These are phyloP conservation scores for Silvanus unidentatus DNA, from an alignment of 2,888 invertebrate species.

Conservation along the genomic window DNA sequence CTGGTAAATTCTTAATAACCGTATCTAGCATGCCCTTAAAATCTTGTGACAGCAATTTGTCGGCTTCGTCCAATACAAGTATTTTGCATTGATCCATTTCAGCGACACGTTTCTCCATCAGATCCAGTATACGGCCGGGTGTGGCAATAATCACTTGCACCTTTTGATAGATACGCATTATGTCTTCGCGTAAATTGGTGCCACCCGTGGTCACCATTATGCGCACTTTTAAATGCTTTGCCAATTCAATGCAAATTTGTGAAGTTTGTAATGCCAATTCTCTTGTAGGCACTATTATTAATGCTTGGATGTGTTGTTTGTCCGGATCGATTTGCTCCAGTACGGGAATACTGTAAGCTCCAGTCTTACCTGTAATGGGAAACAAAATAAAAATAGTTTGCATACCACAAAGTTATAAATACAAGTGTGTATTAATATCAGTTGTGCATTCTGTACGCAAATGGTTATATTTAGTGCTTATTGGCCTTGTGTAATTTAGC, in stretches of 20 bases:
- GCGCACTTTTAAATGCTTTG: constrained; percentile 94
- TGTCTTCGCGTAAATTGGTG: constrained; percentile 95
- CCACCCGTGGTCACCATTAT: constrained; percentile 99
- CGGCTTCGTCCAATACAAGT: constrained; percentile 97
- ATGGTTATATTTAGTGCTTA: too few relatives aligned
- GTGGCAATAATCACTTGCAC: constrained; percentile 99
- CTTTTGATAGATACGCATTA: constrained; percentile 98
- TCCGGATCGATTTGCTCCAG: constrained; percentile 89
- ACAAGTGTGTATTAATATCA: too few relatives aligned
- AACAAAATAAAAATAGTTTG: constrained; percentile 1
- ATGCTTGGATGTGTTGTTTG: constrained; percentile 92
- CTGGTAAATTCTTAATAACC: constrained; percentile 89
- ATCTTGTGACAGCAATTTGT: constrained; percentile 97
- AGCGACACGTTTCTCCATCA: constrained; percentile 85
- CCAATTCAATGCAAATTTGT: constrained; percentile 98
- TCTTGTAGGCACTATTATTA: constrained; percentile 97
- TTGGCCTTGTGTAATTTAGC: too few relatives aligned
- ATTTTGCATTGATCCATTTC: constrained; percentile 95
- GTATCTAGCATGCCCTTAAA: constrained; percentile 95
- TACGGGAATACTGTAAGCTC: constrained; percentile 98
- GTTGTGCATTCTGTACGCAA: too few relatives aligned
- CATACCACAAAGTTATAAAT: constrained; percentile 2
- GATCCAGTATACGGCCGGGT: constrained; percentile 97
- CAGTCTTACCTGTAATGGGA: constrained; percentile 67
- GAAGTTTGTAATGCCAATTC: constrained; percentile 98